phyloP scores from a whole-genome alignment of 2,888 invertebrate species.

The Agrotis clavis region DNA sequence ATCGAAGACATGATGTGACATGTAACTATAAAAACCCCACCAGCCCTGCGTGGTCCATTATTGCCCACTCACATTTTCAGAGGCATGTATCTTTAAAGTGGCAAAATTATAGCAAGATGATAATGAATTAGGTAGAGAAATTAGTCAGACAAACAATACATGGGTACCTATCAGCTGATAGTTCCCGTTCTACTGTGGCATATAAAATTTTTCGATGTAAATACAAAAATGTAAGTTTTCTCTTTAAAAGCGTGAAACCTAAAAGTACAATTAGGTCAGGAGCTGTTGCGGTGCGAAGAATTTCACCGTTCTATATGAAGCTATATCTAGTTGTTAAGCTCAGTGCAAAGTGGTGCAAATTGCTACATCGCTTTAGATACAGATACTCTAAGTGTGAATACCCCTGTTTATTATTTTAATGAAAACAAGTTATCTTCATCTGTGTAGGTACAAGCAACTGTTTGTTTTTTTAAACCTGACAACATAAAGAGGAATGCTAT shows the following conservation, averaged over 20 bases:
- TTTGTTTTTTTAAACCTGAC: neutral
- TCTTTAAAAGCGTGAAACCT: neutral
- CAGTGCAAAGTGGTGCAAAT: slow-evolving; percentile 3
- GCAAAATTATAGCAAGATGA: too few relatives aligned
- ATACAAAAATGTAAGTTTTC: neutral
- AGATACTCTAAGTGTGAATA: neutral
- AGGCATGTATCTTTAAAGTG: too few relatives aligned
- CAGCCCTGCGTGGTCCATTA: too few relatives aligned
- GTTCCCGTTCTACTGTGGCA: too few relatives aligned
- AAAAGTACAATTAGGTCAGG: neutral
- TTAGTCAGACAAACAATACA: too few relatives aligned
- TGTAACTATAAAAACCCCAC: too few relatives aligned
- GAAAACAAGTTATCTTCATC: neutral
- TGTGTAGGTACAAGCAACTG: neutral
- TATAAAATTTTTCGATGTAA: too few relatives aligned
- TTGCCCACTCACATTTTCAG: too few relatives aligned
- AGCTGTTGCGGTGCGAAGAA: neutral
- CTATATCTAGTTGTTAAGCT: neutral
- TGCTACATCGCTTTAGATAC: slow-evolving; percentile 7
- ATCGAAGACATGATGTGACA: too few relatives aligned
- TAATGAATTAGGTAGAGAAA: too few relatives aligned
- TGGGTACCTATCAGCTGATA: too few relatives aligned
- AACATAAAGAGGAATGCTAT: neutral
- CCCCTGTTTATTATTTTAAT: neutral
- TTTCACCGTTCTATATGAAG: neutral